These are phyloP conservation scores for Caenorhabditis zanzibari DNA, from an alignment of 2,888 invertebrate species.

Conservation along the genomic window DNA sequence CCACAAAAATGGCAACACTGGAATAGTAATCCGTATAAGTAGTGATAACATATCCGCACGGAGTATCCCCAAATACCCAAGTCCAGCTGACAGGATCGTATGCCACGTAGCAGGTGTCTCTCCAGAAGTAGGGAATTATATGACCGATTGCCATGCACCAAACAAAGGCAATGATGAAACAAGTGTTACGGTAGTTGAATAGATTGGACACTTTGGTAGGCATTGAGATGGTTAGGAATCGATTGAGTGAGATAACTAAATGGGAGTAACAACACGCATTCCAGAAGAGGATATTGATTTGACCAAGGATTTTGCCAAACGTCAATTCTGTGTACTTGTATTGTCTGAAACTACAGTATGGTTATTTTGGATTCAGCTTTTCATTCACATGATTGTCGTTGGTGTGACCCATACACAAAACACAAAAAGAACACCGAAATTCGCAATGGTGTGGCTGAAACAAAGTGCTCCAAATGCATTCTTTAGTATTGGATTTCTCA, in stretches of 20 bases:
- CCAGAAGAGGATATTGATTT: constrained; percentile 74
- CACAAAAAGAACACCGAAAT: constrained; percentile 65
- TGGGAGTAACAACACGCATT: constrained; percentile 74
- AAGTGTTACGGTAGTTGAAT: constrained; percentile 58
- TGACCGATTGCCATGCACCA: constrained; percentile 68
- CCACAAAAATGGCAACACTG: constrained; percentile 63
- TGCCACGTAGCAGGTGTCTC: constrained; percentile 64
- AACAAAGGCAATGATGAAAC: constrained; percentile 58
- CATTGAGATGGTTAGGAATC: constrained; percentile 68
- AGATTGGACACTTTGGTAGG: constrained; percentile 58
- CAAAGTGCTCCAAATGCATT: constrained; percentile 70
- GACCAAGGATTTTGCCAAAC: constrained; percentile 64
- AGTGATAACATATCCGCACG: constrained; percentile 64
- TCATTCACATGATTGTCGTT: constrained; percentile 52
- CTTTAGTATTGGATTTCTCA: constrained; percentile 63
- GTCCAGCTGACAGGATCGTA: constrained; percentile 64
- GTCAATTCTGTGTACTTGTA: constrained; percentile 37
- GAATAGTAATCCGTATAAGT: constrained; percentile 69
- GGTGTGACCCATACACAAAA: constrained; percentile 66
- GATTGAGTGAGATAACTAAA: constrained; percentile 70
- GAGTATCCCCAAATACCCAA: constrained; percentile 63
- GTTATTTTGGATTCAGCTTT: neutral
- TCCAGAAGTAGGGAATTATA: constrained; percentile 69
- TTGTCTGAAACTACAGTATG: constrained; percentile 34
- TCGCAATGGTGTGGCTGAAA: constrained; percentile 69